A percentile compares a stretch with the other conserved stretches of the same genome.
Conservation (phyloP, 2,113 vertebrate genomes). For the Apteryx owenii region DNA sequence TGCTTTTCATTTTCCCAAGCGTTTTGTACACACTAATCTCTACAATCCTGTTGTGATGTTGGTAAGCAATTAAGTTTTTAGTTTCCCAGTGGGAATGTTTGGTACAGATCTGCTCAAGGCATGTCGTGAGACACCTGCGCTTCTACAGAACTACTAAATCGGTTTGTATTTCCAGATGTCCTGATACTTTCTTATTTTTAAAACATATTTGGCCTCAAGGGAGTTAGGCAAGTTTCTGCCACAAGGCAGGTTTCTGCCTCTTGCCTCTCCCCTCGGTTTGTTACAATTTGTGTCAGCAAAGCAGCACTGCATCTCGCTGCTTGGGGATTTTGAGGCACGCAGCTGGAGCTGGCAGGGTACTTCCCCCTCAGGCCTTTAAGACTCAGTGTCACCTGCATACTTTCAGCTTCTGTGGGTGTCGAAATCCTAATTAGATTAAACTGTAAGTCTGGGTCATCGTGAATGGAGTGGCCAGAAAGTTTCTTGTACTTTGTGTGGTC, state of each 20-base stretch:
- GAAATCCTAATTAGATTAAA: constrained; percentile 5
- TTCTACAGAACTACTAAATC: constrained; percentile 28
- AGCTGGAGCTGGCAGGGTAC: background rate
- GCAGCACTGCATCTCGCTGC: background rate
- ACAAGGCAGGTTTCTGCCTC: background rate
- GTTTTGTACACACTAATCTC: background rate
- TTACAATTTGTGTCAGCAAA: background rate
- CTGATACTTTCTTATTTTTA: background rate
- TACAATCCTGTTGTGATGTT: constrained; percentile 29
- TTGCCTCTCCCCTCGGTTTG: background rate
- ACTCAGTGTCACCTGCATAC: background rate
- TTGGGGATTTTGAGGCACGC: background rate
- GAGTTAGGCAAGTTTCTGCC: background rate
- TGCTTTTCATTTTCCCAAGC: constrained; percentile 20
- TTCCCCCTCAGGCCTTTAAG: background rate
- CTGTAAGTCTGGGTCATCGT: background rate
- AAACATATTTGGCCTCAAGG: background rate
- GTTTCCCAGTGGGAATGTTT: constrained; percentile 11
- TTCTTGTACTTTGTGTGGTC: background rate
- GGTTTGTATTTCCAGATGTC: background rate
- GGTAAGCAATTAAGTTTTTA: constrained; percentile 23
- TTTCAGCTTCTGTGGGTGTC: background rate
- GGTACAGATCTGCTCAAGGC: background rate
- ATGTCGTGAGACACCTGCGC: background rate
- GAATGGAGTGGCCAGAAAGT: background rate